Base-by-base conservation (phyloP, 2,888 invertebrate species). In the Pseudanteris insignis region DNA sequence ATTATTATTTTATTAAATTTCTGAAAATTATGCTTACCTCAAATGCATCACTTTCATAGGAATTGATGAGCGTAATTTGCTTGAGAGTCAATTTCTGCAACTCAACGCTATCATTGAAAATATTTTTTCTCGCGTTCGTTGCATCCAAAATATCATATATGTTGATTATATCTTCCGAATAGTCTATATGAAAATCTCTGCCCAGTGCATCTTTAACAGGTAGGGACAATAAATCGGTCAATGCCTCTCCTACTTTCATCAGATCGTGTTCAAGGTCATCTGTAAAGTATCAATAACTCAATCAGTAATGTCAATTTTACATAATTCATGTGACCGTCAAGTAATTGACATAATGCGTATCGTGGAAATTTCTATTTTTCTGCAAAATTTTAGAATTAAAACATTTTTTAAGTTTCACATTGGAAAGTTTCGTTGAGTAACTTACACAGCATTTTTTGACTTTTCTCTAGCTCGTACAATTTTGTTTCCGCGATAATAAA, bases 131-230 rank as follows among this genome's bases (percentile, higher is more conserved):
- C 2, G 88, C 87, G 43, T 85, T 85, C 25, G 88, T 87, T 33
- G 87, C 87, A 66, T 88, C 88, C 62, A 90, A 80, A 70, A 88
- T 86, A 70, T 89, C 88, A 65, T 86, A 84, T 50, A 91, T 85
- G 74, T 89, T 89, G 48, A 86, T 83, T 48, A 90, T 88, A 71
- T 90, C 89, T 72, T 86, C 85, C 64, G 85, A 85, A 70, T 89
- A 90, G 81, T 91, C 84, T 69, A 89, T 84, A 64, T 84, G 84
- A 66, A 88, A 81, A 72, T 88, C 88, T 67, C 89, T 84, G 37
- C 90, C 90, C 60, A 89, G 81, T 1, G 90, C 88, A 78, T 91
- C 89, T 80, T 90, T 90, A 62, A 91, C 86, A 6, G 90, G 89
- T 84, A 90, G 87, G 28, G 89, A 88, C 67, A 91, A 82, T 80